Evolutionary conservation across 2,797 vertebrate species (phyloP).

Genomic region (Salarias fasciatus): DNA sequence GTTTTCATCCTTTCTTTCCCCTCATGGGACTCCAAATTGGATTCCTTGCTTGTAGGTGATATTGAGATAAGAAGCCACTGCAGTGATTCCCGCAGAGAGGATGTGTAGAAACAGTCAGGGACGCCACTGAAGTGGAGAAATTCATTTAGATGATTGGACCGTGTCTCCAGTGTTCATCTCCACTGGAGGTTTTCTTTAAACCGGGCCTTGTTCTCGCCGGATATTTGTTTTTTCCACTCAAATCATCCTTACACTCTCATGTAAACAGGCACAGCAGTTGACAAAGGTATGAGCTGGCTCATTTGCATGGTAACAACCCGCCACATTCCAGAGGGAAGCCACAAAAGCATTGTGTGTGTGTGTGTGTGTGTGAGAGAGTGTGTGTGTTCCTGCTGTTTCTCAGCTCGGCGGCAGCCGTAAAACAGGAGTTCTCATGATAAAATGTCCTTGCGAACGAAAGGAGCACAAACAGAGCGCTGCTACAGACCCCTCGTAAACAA

Average conservation of each 20-base stretch:
- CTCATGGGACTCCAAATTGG: conserved; percentile 19
- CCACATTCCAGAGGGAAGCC: no score
- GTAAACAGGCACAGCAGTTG: conserved; percentile 31
- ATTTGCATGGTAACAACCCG: no score
- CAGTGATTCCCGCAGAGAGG: background rate
- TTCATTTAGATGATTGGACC: background rate
- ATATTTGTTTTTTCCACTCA: conserved; percentile 6
- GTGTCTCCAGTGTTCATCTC: conserved; percentile 11
- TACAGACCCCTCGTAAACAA: conserved; percentile 22
- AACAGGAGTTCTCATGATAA: conserved; percentile 47
- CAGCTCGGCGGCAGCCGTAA: conserved; percentile 35
- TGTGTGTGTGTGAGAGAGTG: no score
- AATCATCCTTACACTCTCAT: conserved; percentile 14
- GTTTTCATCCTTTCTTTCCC: background rate
- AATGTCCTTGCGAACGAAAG: conserved; percentile 31
- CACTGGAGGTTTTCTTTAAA: background rate
- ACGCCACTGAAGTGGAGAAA: background rate
- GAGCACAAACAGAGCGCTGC: conserved; percentile 31
- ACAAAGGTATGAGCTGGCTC: background rate
- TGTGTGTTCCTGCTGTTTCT: conserved; percentile 51
- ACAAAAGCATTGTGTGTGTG: no score
- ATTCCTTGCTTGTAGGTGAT: conserved; percentile 20
- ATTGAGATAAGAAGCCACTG: conserved; percentile 16
- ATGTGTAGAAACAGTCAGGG: background rate
- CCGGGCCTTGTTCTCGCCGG: background rate